Conservation (phyloP, 2,888 invertebrate genomes). For the Eumerus sabulonum region DNA sequence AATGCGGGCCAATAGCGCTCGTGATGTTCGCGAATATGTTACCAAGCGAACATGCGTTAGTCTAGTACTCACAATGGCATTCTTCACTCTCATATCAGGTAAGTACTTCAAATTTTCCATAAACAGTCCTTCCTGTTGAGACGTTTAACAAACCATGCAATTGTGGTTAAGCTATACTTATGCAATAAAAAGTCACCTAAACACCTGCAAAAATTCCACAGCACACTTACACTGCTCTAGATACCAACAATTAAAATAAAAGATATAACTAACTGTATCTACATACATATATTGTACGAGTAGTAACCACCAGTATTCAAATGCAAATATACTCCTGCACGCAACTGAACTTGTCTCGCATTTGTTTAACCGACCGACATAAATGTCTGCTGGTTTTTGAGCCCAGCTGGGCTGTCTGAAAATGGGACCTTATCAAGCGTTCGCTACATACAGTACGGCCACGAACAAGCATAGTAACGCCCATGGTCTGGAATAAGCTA, state of each 20-base stretch:
- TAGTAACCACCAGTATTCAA: too few species aligned
- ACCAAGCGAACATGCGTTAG: constrained; percentile 78
- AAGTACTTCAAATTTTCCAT: constrained; percentile 44
- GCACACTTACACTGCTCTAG: too few species aligned
- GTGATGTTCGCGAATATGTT: constrained; percentile 77
- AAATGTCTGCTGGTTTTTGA: constrained; percentile 2
- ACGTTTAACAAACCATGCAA: constrained; percentile 6
- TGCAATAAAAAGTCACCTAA: constrained; percentile 28
- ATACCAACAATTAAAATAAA: too few species aligned
- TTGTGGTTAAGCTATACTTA: constrained; percentile 9
- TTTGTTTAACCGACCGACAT: constrained; percentile 1
- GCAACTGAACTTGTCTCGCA: constrained; percentile 1
- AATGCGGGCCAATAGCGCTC: constrained; percentile 76
- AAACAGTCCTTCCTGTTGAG: constrained; percentile 14
- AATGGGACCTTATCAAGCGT: constrained; percentile 18
- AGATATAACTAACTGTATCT: constrained; percentile 39
- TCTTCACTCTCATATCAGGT: constrained; percentile 78
- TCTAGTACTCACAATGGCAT: constrained; percentile 77
- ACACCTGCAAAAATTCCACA: constrained; percentile 27
- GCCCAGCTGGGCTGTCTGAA: constrained; percentile 2
- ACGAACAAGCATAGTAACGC: not conserved
- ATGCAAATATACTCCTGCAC: constrained; percentile 6
- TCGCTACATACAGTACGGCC: not conserved
- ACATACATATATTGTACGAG: too few species aligned
- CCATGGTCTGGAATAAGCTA: not conserved